Evolutionary conservation across 2,113 vertebrate genomes (phyloP).

Genomic region (Triplophysa rosa): DNA sequence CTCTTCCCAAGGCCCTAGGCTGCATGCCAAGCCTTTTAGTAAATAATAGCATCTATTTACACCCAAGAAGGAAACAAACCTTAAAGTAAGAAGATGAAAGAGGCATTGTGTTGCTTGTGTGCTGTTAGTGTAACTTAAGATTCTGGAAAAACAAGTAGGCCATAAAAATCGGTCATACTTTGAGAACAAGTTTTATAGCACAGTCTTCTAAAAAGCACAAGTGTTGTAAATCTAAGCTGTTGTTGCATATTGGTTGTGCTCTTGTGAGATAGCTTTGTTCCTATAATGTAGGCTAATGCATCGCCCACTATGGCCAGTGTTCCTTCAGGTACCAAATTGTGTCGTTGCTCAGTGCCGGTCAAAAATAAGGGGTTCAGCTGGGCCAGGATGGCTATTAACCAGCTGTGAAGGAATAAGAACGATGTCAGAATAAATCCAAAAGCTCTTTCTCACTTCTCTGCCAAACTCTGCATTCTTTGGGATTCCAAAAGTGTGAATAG

Average conservation of each 20-base stretch:
- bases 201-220: not conserved
- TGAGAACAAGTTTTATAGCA: not conserved
- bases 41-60: conserved; percentile 58
- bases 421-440: conserved; percentile 38
- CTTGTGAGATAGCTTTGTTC: not conserved
- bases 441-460: conserved; percentile 23
- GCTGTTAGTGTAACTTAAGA: conserved; percentile 14
- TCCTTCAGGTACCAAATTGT: conserved; percentile 77
- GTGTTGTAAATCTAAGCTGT: not conserved
- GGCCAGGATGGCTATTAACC: conserved; percentile 84
- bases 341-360: conserved; percentile 78
- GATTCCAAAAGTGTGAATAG: conserved; percentile 34
- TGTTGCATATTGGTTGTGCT: not conserved
- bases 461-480: conserved; percentile 40
- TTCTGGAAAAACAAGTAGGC: not conserved
- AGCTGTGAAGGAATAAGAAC: conserved; percentile 70
- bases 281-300: not conserved
- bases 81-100: conserved; percentile 42
- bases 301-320: conserved; percentile 73
- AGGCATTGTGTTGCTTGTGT: conserved; percentile 40
- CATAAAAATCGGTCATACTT: not conserved
- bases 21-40: conserved; percentile 45
- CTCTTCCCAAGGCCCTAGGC: conserved; percentile 36
- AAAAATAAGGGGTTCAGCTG: conserved; percentile 84
- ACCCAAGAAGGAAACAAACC: conserved; percentile 51